phyloP scores from a whole-genome alignment of 53 echinoderm and acorn worm genomes.

The Patiria pectinifera region DNA sequence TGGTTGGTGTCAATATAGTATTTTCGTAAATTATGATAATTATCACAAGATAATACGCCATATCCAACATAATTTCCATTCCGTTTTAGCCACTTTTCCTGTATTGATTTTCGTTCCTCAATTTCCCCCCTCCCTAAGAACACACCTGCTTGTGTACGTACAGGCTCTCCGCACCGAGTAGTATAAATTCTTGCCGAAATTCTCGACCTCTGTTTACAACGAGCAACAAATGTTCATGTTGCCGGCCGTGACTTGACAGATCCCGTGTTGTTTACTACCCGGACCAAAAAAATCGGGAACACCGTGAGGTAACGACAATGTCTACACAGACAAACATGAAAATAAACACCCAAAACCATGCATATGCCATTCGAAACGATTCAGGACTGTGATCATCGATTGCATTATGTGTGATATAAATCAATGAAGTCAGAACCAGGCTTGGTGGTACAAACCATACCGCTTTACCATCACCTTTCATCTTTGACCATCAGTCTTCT shows the following conservation, averaged over 20 bases:
- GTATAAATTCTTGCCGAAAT: background rate
- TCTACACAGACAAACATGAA: constrained; percentile 42
- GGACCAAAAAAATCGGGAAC: background rate
- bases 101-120: too few relatives aligned
- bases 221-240: background rate
- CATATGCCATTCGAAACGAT: background rate
- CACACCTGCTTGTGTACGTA: background rate
- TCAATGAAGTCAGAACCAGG: background rate
- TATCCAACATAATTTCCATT: too few relatives aligned
- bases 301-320: background rate
- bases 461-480: background rate
- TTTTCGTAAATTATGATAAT: too few relatives aligned
- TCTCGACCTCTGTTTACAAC: background rate
- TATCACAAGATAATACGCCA: too few relatives aligned
- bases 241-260: background rate
- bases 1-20: too few relatives aligned
- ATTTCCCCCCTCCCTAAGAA: background rate
- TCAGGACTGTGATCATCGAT: constrained; percentile 1
- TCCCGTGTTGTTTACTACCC: background rate
- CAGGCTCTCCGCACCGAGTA: background rate
- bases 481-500: background rate
- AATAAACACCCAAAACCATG: constrained; percentile 28
- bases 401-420: background rate
- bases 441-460: background rate
- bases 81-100: too few relatives aligned